Base-by-base conservation (phyloP, 2,113 vertebrate genomes). In the Cheirogaleus medius region DNA sequence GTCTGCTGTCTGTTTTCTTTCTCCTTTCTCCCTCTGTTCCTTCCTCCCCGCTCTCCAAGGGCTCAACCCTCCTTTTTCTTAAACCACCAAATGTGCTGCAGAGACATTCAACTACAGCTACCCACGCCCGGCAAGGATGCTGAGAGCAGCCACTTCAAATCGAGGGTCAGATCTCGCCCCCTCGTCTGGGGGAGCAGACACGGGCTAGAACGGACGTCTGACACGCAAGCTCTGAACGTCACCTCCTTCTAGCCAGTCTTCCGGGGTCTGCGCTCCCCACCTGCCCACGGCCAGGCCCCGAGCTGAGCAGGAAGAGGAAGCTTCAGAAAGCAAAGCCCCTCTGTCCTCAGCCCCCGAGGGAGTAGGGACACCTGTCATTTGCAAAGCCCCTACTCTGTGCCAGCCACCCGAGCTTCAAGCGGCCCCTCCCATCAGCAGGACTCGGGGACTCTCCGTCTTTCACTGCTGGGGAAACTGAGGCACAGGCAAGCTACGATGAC, bases 41-140 rank as follows among this genome's bases (percentile, higher is more conserved):
- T 49, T 32, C 17, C 74, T 71, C 25, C 39, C 2, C 52, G 83
- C 34, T 12, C 15, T 64, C 71, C 37, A 8, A 8, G 1, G 20
- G n/a, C 77, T 60, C 83, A 14, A 17, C 17, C 9, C 18, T 3
- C 42, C 54, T 14, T 18, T 29, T 15, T 52, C 29, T 39, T 20
- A 23, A 69, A 15, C 34, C 21, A 32, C 29, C 15, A 63, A 27
- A 12, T 17, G 6, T 0, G 9, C 6, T 6, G 5, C 69, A 60
- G 86, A 56, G 32, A 32, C 37, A 6, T 3, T 52, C 44, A 32
- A 44, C 18, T 25, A 3, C 10, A 6, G 5, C 42, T 9, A 8
- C 54, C 29, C 1, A 4, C 10, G 18, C 20, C 12, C 49, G 0
- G 1, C 0, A 14, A n/a, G 73, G 60, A 71, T 5, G 8, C 10